phyloP scores from a whole-genome alignment of 2,113 vertebrate genomes.

The Gasterosteus aculeatus region DNA sequence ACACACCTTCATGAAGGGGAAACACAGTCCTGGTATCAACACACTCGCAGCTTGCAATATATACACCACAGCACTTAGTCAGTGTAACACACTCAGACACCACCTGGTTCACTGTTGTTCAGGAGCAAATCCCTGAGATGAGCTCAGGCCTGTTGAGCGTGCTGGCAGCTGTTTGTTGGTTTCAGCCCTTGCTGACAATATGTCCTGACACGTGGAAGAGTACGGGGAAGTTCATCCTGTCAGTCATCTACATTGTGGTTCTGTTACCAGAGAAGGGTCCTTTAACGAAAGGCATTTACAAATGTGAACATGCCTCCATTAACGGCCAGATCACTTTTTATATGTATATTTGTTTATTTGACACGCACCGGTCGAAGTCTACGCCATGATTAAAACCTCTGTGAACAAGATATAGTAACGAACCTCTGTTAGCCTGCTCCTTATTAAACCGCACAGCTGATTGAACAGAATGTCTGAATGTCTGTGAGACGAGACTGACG shows the following conservation, averaged over 20 bases:
- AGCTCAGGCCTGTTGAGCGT: conserved; percentile 68
- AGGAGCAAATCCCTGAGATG: conserved; percentile 58
- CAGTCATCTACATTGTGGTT: background rate
- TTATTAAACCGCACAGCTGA: background rate
- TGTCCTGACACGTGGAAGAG: conserved; percentile 57
- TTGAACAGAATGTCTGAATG: background rate
- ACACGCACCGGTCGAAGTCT: background rate
- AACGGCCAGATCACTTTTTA: background rate
- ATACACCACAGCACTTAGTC: conserved; percentile 38
- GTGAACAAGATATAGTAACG: background rate
- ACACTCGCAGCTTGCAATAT: conserved; percentile 14
- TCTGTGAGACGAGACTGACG: accelerated
- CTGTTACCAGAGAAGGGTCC: conserved; percentile 1
- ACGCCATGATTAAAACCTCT: background rate
- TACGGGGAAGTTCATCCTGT: conserved; percentile 38
- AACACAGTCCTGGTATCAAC: conserved; percentile 4
- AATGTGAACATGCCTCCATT: background rate
- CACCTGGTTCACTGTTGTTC: conserved; percentile 62
- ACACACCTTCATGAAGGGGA: conserved; percentile 4
- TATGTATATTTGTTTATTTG: too few species aligned
- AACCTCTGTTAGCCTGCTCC: background rate
- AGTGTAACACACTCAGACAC: conserved; percentile 24
- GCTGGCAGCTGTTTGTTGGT: conserved; percentile 68
- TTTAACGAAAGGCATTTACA: background rate
- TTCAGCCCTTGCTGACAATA: conserved; percentile 56